Evolutionary conservation across 2,888 invertebrate genomes (phyloP), one percentile per base, ranked within the genome.

Genomic region (Cheilosia variabilis): DNA sequence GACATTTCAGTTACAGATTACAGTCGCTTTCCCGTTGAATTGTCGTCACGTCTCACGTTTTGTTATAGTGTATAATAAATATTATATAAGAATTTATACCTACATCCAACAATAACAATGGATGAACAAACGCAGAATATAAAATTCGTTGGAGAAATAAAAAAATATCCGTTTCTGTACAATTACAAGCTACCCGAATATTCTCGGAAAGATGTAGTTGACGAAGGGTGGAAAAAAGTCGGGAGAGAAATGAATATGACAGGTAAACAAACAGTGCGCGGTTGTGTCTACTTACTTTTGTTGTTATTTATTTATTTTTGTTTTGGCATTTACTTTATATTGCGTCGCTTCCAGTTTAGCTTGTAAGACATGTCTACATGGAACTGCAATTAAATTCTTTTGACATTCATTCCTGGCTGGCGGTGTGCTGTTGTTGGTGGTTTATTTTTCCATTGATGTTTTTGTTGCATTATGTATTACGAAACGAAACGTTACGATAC

Each of bases 141-240:
- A 17, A 53, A 53, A 53, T 53, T 53, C 24, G 52, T 53, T 53
- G 6, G 15, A 1, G 15, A 53, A 6, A 24, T 53, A 24, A 24
- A 53, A 6, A 53, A 53, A 15, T 53, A 27, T 53, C 52, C 52
- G 22, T 53, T 22, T 27, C 24, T 53, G 2, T 53, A 53, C 52
- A 53, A 53, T 27, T 24, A 53, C 27, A 53, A 27, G 52, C 52
- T 53, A 27, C 24, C 52, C 4, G 52, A 53, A 53, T 53, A 53
- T 53, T 53, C 52, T 24, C 52, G 52, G 0, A 53, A 53, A 53
- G 52, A 53, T 27, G 7, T 53, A 13, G 52, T 53, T 24, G 52
- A 43, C n/a, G 43, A 43, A 53, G 27, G 24, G 27, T 53, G 52
- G 52, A 53, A 15, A 4, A 53, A 9, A 27, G 24, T 53, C 15